Evolutionary conservation across 2,113 vertebrate species (phyloP).

Genomic region (Hippoglossus stenolepis): DNA sequence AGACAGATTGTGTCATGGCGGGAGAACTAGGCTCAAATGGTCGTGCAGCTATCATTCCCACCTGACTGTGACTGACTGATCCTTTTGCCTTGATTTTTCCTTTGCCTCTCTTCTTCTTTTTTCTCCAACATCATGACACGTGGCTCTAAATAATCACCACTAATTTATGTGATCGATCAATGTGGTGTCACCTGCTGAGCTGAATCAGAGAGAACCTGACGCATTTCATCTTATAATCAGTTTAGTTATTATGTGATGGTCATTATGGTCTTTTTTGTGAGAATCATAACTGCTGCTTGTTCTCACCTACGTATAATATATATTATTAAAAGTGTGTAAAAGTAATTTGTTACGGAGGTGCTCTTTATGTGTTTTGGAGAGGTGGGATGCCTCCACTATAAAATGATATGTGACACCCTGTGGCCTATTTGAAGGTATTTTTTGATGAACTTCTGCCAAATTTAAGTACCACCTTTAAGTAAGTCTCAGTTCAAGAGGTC

Average conservation of each 20-base stretch:
- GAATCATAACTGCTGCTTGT: not conserved
- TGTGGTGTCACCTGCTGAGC: not conserved
- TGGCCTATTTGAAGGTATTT: constrained; percentile 4
- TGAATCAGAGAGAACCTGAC: not conserved
- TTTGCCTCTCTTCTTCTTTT: not conserved
- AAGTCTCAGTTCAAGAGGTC: constrained; percentile 14
- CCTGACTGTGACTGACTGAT: not conserved
- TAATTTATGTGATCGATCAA: not conserved
- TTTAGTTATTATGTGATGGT: not conserved
- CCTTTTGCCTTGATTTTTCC: not conserved
- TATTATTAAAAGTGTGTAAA: not conserved
- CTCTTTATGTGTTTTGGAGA: not conserved
- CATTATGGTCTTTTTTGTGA: not conserved
- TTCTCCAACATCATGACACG: not conserved
- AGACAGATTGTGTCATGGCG: too few relatives aligned
- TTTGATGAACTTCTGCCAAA: not conserved
- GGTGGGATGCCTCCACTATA: not conserved
- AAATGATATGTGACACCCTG: not conserved
- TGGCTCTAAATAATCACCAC: not conserved
- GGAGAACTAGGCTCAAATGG: too few relatives aligned
- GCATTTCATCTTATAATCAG: not conserved
- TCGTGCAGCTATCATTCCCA: not conserved
- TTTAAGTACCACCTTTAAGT: constrained; percentile 13
- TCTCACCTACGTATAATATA: too few relatives aligned
- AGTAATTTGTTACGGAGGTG: not conserved